Base-by-base conservation (phyloP, 2,888 invertebrate species). In the Platycheirus rosarum region DNA sequence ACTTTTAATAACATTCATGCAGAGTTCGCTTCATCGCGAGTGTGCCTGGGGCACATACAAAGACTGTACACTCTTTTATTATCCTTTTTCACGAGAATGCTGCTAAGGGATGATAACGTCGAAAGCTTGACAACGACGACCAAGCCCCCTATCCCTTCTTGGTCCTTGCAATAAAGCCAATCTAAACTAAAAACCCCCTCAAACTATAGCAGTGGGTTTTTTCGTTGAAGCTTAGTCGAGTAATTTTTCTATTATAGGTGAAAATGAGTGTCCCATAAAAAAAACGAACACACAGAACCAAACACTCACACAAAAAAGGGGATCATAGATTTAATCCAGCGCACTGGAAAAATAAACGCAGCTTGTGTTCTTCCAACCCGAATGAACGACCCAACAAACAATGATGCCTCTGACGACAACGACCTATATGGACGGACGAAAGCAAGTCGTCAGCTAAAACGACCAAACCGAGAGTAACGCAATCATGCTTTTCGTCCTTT, bases 171-270 rank as follows among this genome's bases (percentile, higher is more conserved):
- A n/a, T 23, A 44, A 71, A 40, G 57, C 42, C 46, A 74, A 62
- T 55, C 62, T 68, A 68, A 68, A 62, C 37, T 40, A 74, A 57
- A 63, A 74, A 62, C 48, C 74, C 40, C 13, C 32, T 55, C 14
- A 23, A 51, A 26, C 35, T 11, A 42, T 9, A 48, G 9, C 13
- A 16, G 37, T 53, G 49, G 69, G 40, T 57, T 75, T n/a, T 60
- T 55, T 44, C 32, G 48, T 63, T 42, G 13, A 13, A 23, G 42
- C 32, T 29, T 13, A 48, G 75, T 66, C 76, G 55, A 76, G 80
- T 76, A 76, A 80, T 80, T 76, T 76, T 80, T 70, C 80, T 80
- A 76, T 76, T 80, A 76, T 80, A 80, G 80, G 80, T 80, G 76
- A 80, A 80, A 80, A 76, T 70, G 70, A 76, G 80, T 80, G 65